Evolutionary conservation across 2,113 vertebrate genomes (phyloP).

Genomic region (Patagioenas fasciata): DNA sequence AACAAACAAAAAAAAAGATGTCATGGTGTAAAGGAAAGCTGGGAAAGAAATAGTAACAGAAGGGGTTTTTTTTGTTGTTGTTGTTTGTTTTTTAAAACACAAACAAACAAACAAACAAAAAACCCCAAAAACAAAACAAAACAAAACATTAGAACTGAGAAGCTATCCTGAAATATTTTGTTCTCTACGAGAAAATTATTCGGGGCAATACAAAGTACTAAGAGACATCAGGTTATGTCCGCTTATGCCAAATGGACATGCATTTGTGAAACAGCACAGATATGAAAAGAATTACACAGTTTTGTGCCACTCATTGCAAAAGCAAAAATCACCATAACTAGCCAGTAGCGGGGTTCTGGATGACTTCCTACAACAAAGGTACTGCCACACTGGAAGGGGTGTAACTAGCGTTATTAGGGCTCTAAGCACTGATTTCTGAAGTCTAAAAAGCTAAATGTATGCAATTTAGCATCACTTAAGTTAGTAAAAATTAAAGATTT

Average conservation of each 20-base stretch:
- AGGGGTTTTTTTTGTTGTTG: too few species aligned
- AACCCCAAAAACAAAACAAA: too few species aligned
- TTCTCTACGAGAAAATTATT: neutral
- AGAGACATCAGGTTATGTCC: neutral
- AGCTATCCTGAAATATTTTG: neutral
- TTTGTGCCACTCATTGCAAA: neutral
- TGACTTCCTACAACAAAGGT: neutral
- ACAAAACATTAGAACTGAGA: neutral
- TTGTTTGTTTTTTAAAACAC: too few species aligned
- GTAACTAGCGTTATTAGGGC: neutral
- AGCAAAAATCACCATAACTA: neutral
- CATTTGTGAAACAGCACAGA: neutral
- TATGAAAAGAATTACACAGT: neutral
- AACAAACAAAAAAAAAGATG: neutral
- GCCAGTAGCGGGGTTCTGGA: neutral
- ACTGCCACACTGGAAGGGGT: neutral
- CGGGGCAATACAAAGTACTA: neutral
- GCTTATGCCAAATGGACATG: neutral
- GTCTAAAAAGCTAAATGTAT: neutral
- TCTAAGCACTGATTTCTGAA: neutral
- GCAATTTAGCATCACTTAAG: neutral
- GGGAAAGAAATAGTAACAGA: neutral
- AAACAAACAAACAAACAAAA: too few species aligned
- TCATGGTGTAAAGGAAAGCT: neutral
- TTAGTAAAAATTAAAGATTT: neutral